Evolutionary conservation across 2,113 vertebrate species (phyloP).

Genomic region (Excalfactoria chinensis): DNA sequence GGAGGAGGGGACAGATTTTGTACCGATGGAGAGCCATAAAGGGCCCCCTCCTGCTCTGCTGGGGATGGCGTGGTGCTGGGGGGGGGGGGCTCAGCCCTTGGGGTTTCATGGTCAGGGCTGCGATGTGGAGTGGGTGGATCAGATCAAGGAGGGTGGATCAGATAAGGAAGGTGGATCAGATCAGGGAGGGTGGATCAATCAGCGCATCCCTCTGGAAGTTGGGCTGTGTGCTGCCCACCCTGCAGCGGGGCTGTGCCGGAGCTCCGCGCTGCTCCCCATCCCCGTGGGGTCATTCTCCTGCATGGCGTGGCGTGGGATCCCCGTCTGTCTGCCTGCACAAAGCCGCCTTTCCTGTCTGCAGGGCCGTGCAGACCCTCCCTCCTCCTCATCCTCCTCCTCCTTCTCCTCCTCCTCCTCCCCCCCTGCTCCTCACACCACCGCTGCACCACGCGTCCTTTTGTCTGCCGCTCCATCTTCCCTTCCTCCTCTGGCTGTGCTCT

Average conservation of each 20-base stretch:
- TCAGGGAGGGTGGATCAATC: neutral
- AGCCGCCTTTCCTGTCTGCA: conserved; percentile 57
- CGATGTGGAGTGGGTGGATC: no score
- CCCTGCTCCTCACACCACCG: conserved; percentile 37
- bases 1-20: no score
- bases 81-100: no score
- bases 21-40: no score
- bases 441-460: conserved; percentile 68
- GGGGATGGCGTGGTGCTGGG: neutral
- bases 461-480: conserved; percentile 39
- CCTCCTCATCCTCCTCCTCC: neutral
- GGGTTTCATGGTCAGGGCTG: no score
- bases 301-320: conserved; percentile 14
- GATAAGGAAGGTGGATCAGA: neutral
- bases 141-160: no score
- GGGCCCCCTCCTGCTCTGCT: neutral
- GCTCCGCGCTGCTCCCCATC: neutral
- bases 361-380: conserved; percentile 55
- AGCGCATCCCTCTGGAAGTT: neutral
- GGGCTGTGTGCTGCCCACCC: neutral
- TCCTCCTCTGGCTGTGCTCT: neutral
- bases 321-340: conserved; percentile 51
- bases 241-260: no score
- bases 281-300: neutral
- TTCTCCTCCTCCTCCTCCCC: conserved; percentile 33